Evolutionary conservation across 2,113 vertebrate species (phyloP).

Genomic region (Labeo rohita): DNA sequence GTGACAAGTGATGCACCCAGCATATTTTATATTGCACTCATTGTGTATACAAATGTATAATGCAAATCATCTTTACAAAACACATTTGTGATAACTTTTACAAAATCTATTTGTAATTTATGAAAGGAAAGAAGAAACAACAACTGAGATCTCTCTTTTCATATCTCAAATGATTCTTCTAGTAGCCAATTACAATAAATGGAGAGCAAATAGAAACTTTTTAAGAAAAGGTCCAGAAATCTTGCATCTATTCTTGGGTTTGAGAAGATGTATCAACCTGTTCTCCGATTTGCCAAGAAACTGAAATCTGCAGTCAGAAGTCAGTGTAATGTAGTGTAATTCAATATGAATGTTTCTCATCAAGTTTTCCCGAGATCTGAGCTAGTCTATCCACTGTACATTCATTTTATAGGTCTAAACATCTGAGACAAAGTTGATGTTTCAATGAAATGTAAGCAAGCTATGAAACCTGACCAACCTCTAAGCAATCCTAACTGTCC

Average conservation of each 20-base stretch:
- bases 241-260: background rate
- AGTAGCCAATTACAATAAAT: background rate
- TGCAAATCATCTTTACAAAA: background rate
- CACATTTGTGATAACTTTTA: background rate
- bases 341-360: background rate
- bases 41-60: background rate
- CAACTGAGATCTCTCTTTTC: background rate
- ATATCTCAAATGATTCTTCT: background rate
- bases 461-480: background rate
- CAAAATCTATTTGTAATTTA: background rate
- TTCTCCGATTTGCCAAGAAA: background rate
- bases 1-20: background rate
- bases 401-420: background rate
- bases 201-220: background rate
- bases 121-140: background rate
- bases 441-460: background rate
- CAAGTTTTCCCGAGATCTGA: background rate
- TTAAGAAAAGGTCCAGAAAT: background rate
- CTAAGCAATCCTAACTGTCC: background rate
- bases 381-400: background rate
- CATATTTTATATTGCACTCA: background rate
- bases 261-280: background rate
- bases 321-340: background rate
- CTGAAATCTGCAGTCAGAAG: background rate
- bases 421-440: background rate